phyloP scores from a whole-genome alignment of 2,113 vertebrate species.

The Orthonyx spaldingii region DNA sequence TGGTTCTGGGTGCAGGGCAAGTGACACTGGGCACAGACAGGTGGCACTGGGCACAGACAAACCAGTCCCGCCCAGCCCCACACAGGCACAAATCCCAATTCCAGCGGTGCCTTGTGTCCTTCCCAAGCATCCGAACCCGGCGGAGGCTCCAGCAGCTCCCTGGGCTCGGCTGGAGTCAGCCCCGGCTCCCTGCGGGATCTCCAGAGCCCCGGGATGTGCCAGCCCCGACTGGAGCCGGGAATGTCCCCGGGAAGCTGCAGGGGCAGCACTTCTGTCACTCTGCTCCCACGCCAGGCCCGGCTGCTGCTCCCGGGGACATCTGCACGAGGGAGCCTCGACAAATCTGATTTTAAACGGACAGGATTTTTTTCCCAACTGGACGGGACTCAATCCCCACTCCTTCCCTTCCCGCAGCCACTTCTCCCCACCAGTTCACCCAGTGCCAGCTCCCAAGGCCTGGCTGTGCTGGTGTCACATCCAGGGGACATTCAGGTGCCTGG shows the following conservation, averaged over 20 bases:
- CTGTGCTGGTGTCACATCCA: neutral
- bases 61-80: accelerated
- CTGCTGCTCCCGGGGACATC: neutral
- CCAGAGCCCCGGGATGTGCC: neutral
- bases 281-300: neutral
- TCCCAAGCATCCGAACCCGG: accelerated
- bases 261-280: neutral
- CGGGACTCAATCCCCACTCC: neutral
- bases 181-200: neutral
- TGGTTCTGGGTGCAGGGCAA: neutral
- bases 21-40: neutral
- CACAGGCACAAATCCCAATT: accelerated
- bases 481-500: neutral
- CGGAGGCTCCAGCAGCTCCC: neutral
- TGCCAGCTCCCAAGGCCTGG: neutral
- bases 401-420: neutral
- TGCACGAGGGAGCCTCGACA: accelerated
- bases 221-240: neutral
- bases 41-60: neutral
- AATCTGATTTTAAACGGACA: neutral
- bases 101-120: accelerated
- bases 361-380: accelerated
- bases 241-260: neutral
- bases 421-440: neutral
- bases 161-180: neutral